A percentile compares a stretch with the other conserved stretches of the same genome.
These are phyloP conservation scores for Caenorhabditis briggsae DNA, from an alignment of 1,140 invertebrate species.

Conservation along the genomic window DNA sequence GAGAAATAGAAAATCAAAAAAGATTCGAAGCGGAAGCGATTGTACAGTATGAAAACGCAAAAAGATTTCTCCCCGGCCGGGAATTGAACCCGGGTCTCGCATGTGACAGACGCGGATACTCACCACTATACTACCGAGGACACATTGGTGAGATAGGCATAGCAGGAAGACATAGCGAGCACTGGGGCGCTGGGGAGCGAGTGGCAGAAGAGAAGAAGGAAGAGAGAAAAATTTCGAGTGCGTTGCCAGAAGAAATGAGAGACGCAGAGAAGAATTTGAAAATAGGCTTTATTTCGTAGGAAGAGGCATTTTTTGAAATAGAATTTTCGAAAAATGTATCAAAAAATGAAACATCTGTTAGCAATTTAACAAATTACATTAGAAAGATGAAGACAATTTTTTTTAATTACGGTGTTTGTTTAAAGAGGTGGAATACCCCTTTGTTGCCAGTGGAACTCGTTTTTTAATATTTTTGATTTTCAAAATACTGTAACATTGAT, in stretches of 20 bases:
- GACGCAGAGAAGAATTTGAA: neutral
- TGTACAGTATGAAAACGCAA: neutral
- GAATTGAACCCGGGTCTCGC: slow-evolving; percentile 74
- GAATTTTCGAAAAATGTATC: no score
- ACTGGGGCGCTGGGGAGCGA: neutral
- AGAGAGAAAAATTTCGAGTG: neutral
- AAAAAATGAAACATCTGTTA: no score
- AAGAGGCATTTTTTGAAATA: no score
- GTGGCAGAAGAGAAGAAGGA: neutral
- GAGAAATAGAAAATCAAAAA: neutral
- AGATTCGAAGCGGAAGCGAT: slow-evolving; percentile 6
- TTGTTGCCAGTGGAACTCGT: no score
- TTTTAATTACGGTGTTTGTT: no score
- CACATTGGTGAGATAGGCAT: neutral
- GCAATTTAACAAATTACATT: no score
- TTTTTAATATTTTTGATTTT: no score
- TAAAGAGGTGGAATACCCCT: no score
- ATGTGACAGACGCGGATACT: slow-evolving; percentile 73
- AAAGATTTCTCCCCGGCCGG: slow-evolving; percentile 68
- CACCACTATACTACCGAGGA: slow-evolving; percentile 72
- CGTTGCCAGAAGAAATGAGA: neutral
- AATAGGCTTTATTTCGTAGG: no score
- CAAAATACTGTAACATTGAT: no score
- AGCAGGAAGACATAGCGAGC: neutral
- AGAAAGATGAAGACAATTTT: no score